Percentiles rank a stretch among this genome's conserved stretches.
phyloP scores from a whole-genome alignment of 1,140 invertebrate genomes.

The Drosophila saltans region DNA sequence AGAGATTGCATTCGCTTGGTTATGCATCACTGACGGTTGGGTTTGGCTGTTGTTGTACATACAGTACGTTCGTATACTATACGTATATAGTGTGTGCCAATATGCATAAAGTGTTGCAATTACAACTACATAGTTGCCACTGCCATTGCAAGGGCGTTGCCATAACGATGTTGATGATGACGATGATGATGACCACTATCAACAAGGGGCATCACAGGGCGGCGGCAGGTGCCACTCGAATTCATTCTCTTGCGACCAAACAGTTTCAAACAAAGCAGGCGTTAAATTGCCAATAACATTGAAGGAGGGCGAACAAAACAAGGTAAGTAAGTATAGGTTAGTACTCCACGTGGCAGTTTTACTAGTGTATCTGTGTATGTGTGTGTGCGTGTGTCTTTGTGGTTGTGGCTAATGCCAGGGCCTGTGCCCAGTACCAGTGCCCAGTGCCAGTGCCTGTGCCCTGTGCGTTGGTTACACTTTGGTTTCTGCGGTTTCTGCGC shows the following conservation, averaged over 20 bases:
- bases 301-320: slow-evolving; percentile 1
- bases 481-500: slow-evolving; percentile 65
- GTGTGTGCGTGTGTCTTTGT: not conserved
- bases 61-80: not conserved
- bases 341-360: slow-evolving; percentile 26
- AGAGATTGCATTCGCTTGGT: slow-evolving; percentile 12
- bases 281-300: slow-evolving; percentile 67
- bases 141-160: slow-evolving; percentile 19
- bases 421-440: no score
- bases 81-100: no score
- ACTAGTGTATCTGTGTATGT: not conserved
- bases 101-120: no score
- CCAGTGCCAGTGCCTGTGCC: no score
- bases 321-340: slow-evolving; percentile 6
- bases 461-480: not conserved
- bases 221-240: slow-evolving; percentile 3
- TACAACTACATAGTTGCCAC: not conserved
- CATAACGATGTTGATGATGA: not conserved
- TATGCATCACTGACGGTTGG: slow-evolving; percentile 2
- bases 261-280: slow-evolving; percentile 57
- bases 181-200: slow-evolving; percentile 15
- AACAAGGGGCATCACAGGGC: not conserved
- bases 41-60: not conserved
- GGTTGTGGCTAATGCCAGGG: not conserved
- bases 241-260: not conserved